Conservation (phyloP, 2,113 vertebrate genomes). For the Proteles cristata region DNA sequence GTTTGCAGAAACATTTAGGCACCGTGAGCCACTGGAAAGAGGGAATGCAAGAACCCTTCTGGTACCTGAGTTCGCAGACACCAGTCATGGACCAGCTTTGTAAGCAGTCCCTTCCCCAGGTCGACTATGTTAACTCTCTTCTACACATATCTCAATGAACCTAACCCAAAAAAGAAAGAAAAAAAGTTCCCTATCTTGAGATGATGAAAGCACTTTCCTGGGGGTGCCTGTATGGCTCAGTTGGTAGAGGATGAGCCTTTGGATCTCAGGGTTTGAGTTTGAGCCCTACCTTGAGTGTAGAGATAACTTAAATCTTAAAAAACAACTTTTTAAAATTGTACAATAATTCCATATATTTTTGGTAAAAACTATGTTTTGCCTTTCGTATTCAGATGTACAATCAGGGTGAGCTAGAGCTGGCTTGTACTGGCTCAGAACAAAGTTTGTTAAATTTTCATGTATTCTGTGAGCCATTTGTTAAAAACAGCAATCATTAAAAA, state of each 20-base stretch:
- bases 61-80: neutral
- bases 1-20: neutral
- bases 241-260: neutral
- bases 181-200: neutral
- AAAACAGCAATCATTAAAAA: neutral
- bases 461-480: neutral
- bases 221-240: neutral
- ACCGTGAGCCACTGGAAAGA: neutral
- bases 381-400: neutral
- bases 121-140: neutral
- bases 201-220: neutral
- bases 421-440: neutral
- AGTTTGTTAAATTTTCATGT: neutral
- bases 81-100: neutral
- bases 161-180: neutral
- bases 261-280: neutral
- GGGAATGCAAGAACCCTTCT: neutral
- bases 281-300: neutral
- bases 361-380: neutral
- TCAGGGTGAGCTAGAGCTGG: neutral
- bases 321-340: neutral
- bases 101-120: neutral
- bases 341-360: neutral
- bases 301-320: neutral
- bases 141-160: neutral